These are phyloP conservation scores for Catajapyx aquilonaris DNA, from an alignment of 1,140 invertebrate species.

Conservation along the genomic window DNA sequence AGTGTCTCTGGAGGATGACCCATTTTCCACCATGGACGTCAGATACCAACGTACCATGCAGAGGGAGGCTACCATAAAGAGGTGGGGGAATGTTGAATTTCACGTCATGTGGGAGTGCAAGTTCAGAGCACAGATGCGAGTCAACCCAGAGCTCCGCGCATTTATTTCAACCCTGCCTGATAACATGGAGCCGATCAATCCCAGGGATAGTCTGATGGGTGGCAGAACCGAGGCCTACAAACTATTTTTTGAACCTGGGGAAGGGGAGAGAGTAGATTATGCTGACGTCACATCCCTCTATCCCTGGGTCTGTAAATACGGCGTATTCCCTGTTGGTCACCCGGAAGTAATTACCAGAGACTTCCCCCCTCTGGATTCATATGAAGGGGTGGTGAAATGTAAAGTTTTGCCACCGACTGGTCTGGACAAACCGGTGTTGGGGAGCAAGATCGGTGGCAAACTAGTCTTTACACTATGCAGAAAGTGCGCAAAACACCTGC, in stretches of 20 bases:
- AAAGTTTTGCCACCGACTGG: slow-evolving; percentile 9
- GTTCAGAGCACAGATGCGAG: background rate
- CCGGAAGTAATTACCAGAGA: slow-evolving; percentile 16
- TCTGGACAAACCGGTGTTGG: slow-evolving; percentile 11
- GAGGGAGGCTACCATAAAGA: background rate
- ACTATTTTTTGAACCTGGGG: slow-evolving; percentile 12
- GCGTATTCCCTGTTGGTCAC: slow-evolving; percentile 18
- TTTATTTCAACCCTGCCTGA: background rate
- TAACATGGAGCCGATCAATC: slow-evolving; percentile 3
- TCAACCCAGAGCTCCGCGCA: slow-evolving; percentile 1
- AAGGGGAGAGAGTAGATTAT: slow-evolving; percentile 18
- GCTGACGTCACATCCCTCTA: slow-evolving; percentile 19
- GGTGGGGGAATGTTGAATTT: background rate
- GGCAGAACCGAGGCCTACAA: slow-evolving; percentile 17
- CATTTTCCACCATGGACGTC: too few relatives aligned
- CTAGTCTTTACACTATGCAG: slow-evolving; percentile 13
- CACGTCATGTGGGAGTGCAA: background rate
- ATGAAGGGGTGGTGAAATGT: slow-evolving; percentile 14
- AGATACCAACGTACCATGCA: background rate
- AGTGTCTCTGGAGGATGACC: too few relatives aligned
- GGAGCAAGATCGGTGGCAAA: slow-evolving; percentile 5
- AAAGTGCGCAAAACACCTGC: slow-evolving; percentile 8
- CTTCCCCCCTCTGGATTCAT: slow-evolving; percentile 9
- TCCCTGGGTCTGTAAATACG: slow-evolving; percentile 16
- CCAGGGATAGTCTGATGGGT: slow-evolving; percentile 17